These are phyloP conservation scores for Molossus molossus DNA, from an alignment of 2,797 vertebrate genomes.

Conservation along the genomic window DNA sequence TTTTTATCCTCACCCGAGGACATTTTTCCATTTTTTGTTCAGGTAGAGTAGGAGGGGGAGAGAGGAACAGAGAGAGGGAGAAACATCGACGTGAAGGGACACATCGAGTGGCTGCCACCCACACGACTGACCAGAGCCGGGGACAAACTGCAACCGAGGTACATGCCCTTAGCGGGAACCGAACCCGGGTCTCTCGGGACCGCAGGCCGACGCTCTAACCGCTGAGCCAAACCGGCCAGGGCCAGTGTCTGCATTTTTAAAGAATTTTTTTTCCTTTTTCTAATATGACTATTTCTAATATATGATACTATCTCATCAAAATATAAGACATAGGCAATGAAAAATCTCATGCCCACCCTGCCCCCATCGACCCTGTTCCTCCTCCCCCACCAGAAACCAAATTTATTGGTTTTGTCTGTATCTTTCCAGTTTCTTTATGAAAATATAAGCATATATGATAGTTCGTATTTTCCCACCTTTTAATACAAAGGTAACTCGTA, in stretches of 20 bases:
- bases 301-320: constrained; percentile 10
- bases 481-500: not conserved
- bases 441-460: not conserved
- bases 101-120: too few relatives aligned
- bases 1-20: too few relatives aligned
- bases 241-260: not conserved
- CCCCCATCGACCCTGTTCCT: not conserved
- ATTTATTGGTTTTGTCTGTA: not conserved
- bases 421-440: constrained; percentile 44
- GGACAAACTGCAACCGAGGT: too few relatives aligned
- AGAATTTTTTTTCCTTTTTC: not conserved
- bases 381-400: not conserved
- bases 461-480: not conserved
- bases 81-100: too few relatives aligned
- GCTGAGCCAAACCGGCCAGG: too few relatives aligned
- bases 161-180: too few relatives aligned
- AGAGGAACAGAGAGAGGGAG: too few relatives aligned
- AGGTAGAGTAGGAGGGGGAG: too few relatives aligned
- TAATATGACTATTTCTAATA: not conserved
- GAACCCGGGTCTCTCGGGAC: too few relatives aligned
- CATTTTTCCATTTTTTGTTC: too few relatives aligned
- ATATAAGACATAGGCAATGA: not conserved
- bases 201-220: too few relatives aligned
- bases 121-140: too few relatives aligned
- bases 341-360: not conserved